These are phyloP conservation scores for Thymelicus lineola DNA, from an alignment of 2,888 invertebrate genomes.

Conservation along the genomic window DNA sequence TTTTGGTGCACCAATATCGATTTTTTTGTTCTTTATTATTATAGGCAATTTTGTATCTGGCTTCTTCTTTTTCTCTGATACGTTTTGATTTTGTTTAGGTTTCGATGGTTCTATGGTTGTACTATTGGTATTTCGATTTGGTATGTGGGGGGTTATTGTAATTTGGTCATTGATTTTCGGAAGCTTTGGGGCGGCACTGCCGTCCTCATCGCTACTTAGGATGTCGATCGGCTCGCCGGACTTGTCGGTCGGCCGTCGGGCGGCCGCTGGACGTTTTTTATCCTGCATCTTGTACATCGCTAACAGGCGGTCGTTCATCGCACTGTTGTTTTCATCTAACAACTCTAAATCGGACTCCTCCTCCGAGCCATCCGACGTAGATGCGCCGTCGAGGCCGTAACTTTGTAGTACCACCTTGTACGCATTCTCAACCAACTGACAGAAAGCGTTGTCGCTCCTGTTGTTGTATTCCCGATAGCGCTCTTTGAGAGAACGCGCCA, in stretches of 20 bases:
- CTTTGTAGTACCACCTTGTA: slow-evolving; percentile 90
- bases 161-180: slow-evolving; percentile 81
- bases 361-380: slow-evolving; percentile 85
- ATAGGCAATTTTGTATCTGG: slow-evolving; percentile 51
- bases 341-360: slow-evolving; percentile 89
- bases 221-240: slow-evolving; percentile 79
- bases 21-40: slow-evolving; percentile 61
- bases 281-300: slow-evolving; percentile 82
- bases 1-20: slow-evolving; percentile 67
- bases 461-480: slow-evolving; percentile 91
- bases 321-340: slow-evolving; percentile 92
- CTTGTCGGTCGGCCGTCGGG: slow-evolving; percentile 69
- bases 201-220: slow-evolving; percentile 75
- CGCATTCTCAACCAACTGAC: slow-evolving; percentile 90
- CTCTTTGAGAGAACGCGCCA: slow-evolving; percentile 92
- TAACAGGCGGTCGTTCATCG: slow-evolving; percentile 85
- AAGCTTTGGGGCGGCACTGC: slow-evolving; percentile 72
- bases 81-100: slow-evolving; percentile 59
- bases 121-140: slow-evolving; percentile 61
- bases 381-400: slow-evolving; percentile 87
- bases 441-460: slow-evolving; percentile 92
- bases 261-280: slow-evolving; percentile 72
- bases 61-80: slow-evolving; percentile 72
- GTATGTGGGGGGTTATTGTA: slow-evolving; percentile 78
- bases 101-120: slow-evolving; percentile 58